Base-by-base conservation (phyloP, 1,140 invertebrate species). In the Ruditapes philippinarum region DNA sequence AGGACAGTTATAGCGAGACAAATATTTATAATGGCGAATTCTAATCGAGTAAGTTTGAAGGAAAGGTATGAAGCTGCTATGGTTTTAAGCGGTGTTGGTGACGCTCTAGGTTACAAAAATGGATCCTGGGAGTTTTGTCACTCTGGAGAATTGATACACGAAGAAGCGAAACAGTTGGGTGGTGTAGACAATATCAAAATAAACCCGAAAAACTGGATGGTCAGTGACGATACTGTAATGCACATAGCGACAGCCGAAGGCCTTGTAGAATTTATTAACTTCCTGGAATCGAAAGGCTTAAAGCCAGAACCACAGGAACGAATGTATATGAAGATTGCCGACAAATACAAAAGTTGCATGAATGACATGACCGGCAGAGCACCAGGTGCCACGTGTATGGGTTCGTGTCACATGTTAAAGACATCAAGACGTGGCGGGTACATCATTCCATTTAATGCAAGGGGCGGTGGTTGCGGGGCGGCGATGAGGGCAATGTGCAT, bases 401-500 rank as follows among this genome's bases (percentile, higher is more conserved):
- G 45, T n/a, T 40, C 42, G 28, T 51, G 42, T 76, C 11, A 19
- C n/a, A 9, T 74, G 0, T 65, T 86, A n/a, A 73, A 86, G 7
- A 86, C 86, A 28, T 0, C 0, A 1, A 19, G 22, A 65, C 2
- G 17, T 0, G 68, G 74, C 11, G 90, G 89, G 0, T 89, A 89
- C 22, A 31, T 19, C 5, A 57, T 78, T 38, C 73, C 49, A 40
- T 90, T 89, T 88, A 42, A 73, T 89, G 14, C 14, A 9, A 40
- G 93, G n/a, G 94, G 93, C 70, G 93, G 92, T 68, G 94, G 95
- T 14, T 95, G 95, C 91, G 94, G 94, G 45, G 95, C 92, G 51
- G 95, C 95, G 9, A 95, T 95, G 94, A 93, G 95, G 87, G 89
- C 95, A 19, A 95, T 94, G 92, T 95, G 95, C 73, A 95, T 95